Percentiles rank a stretch among this genome's conserved stretches.
Evolutionary conservation across 2,113 vertebrate species (phyloP).

Genomic region (Ariopsis seemanni): DNA sequence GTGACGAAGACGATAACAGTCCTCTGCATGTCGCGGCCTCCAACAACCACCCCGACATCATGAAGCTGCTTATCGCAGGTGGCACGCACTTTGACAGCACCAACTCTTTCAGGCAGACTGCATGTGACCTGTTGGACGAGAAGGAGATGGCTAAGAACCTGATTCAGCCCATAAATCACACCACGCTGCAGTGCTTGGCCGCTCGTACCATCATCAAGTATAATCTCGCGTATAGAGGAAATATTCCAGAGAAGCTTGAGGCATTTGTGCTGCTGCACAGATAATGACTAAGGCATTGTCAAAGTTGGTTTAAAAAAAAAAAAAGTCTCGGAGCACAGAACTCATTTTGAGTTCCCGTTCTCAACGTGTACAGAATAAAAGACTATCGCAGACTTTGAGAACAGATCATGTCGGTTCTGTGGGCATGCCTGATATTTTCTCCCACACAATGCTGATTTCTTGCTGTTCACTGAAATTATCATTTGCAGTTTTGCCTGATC

Average conservation of each 20-base stretch:
- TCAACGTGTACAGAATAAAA: conserved; percentile 15
- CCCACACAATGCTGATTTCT: conserved; percentile 38
- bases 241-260: conserved; percentile 94
- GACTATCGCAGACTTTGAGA: conserved; percentile 60
- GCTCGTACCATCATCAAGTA: conserved; percentile 91
- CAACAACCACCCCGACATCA: conserved; percentile 97
- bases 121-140: conserved; percentile 93
- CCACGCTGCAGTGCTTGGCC: conserved; percentile 95
- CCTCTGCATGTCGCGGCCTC: conserved; percentile 91
- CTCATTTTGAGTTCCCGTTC: conserved; percentile 3
- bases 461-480: conserved; percentile 54
- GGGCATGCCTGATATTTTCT: conserved; percentile 54
- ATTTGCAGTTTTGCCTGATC: conserved; percentile 65
- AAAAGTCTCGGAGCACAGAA: background rate
- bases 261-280: conserved; percentile 95
- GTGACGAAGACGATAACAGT: conserved; percentile 93
- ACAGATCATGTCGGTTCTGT: conserved; percentile 59
- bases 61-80: conserved; percentile 94
- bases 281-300: conserved; percentile 71
- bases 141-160: conserved; percentile 95
- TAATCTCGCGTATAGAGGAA: conserved; percentile 83
- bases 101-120: conserved; percentile 88
- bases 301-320: background rate
- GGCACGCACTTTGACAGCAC: conserved; percentile 98
- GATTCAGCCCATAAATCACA: conserved; percentile 98